Percentiles rank a stretch among this genome's conserved stretches.
Evolutionary conservation across 2,797 vertebrate genomes (phyloP).

Genomic region (Enteromius afrohamiltoni): DNA sequence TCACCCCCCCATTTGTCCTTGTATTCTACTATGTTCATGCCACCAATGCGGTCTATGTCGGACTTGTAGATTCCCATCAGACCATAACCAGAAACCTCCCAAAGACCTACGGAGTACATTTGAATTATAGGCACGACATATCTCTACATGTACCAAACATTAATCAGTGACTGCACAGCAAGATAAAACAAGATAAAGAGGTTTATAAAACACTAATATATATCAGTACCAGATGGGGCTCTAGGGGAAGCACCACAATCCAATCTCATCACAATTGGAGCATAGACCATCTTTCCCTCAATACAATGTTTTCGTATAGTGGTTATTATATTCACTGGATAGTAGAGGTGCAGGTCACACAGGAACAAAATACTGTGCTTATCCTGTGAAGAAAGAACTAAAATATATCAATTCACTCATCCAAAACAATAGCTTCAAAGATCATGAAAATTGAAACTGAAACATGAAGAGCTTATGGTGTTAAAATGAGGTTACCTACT

Average conservation of each 20-base stretch:
- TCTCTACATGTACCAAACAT: background rate
- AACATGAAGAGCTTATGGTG: background rate
- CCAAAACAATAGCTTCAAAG: background rate
- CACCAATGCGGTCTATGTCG: slow-evolving; percentile 81
- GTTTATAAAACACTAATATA: background rate
- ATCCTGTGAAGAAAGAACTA: slow-evolving; percentile 34
- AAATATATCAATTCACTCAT: background rate
- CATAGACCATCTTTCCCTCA: slow-evolving; percentile 84
- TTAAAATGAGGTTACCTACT: slow-evolving; percentile 9
- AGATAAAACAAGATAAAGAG: background rate
- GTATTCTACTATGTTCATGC: slow-evolving; percentile 86
- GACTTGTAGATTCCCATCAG: slow-evolving; percentile 87
- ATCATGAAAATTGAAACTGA: background rate
- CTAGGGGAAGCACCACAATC: slow-evolving; percentile 76
- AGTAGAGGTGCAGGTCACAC: slow-evolving; percentile 87
- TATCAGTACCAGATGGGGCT: slow-evolving; percentile 42
- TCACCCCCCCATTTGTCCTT: slow-evolving; percentile 86
- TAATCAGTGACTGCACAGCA: background rate
- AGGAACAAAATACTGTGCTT: slow-evolving; percentile 81
- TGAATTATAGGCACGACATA: background rate
- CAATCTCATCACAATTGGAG: slow-evolving; percentile 84
- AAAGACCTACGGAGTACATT: slow-evolving; percentile 63
- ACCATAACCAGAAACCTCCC: slow-evolving; percentile 87
- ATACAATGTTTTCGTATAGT: slow-evolving; percentile 81
- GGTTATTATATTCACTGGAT: slow-evolving; percentile 78